Evolutionary conservation across 2,113 vertebrate genomes (phyloP), one percentile per base, ranked within the genome.

Genomic region (Xerus inauris): DNA sequence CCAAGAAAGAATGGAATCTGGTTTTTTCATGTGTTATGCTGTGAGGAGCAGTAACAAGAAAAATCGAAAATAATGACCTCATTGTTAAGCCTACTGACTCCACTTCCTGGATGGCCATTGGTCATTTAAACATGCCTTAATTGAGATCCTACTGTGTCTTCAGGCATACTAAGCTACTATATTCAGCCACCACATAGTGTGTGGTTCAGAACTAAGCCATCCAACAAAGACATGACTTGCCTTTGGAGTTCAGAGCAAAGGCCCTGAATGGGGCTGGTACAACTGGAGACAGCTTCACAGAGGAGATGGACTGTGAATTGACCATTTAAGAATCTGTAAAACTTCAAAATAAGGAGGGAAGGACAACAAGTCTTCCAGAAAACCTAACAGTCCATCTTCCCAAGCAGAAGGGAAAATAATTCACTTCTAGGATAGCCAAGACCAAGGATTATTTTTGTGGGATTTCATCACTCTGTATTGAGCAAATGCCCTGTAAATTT

Each of bases 61-160:
- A 47, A 89, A 87, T 77, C 54, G 64, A 54, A 92, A 83, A 80
- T 87, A 94, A 94, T 0, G 6, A 93, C 64, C 54, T 94, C 88
- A 17, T 80, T 38, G 76, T 71, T 71, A 69, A 69, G 40, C 47
- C 69, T 13, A 6, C 10, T 35, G 51, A 35, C 47, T 79, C 73
- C 51, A 14, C 91, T 73, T 80, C 28, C 54, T 40, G 35, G 54
- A 51, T 42, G 47, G 32, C 71, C 47, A 12, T 38, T 32, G 22
- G 40, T n/a, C 4, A 0, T 67, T 67, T n/a, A 67, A 57, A 40
- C 1, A 2, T 28, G 62, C 38, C 77, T 79, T 88, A 35, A 45
- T 42, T 57, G 75, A 92, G 90, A 42, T 35, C 86, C 83, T 67
- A 6, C 90, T 80, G 49, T 62, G 92, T 47, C 80, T 94, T 73